phyloP scores from a whole-genome alignment of 2,113 vertebrate genomes.

The Tor tambroides region DNA sequence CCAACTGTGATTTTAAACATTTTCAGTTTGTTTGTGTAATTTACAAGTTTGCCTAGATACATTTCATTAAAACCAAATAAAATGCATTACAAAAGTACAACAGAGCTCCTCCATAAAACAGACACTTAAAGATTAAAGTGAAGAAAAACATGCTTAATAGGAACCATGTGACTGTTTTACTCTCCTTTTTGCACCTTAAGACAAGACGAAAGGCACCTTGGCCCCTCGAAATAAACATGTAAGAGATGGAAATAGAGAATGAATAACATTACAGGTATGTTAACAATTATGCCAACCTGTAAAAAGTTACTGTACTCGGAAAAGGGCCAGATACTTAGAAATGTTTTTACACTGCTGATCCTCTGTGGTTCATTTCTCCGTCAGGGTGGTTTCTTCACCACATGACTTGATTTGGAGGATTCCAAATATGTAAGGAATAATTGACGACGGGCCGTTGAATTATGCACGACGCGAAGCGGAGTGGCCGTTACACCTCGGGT shows the following conservation, averaged over 20 bases:
- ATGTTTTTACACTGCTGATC: slow-evolving; percentile 71
- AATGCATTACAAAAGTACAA: background rate
- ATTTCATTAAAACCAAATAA: background rate
- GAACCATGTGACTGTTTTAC: slow-evolving; percentile 68
- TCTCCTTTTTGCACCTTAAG: slow-evolving; percentile 54
- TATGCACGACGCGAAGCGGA: no score
- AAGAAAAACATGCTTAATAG: slow-evolving; percentile 66
- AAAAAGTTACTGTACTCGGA: slow-evolving; percentile 72
- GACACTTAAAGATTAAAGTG: slow-evolving; percentile 36
- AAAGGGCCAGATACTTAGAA: slow-evolving; percentile 67
- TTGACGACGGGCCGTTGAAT: no score
- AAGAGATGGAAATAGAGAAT: slow-evolving; percentile 60
- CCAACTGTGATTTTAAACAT: background rate
- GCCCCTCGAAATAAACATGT: slow-evolving; percentile 70
- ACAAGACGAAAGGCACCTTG: slow-evolving; percentile 59
- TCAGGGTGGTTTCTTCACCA: slow-evolving; percentile 57
- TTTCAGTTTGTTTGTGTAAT: background rate
- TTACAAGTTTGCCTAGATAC: background rate
- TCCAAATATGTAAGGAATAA: no score
- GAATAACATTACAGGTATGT: slow-evolving; percentile 77
- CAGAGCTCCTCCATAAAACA: slow-evolving; percentile 18
- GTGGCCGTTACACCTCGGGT: no score
- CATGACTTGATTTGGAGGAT: slow-evolving; percentile 36
- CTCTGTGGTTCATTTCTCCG: slow-evolving; percentile 61
- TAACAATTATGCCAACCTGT: slow-evolving; percentile 77